phyloP scores from a whole-genome alignment of 2,888 invertebrate species.

The Galeruca laticollis region DNA sequence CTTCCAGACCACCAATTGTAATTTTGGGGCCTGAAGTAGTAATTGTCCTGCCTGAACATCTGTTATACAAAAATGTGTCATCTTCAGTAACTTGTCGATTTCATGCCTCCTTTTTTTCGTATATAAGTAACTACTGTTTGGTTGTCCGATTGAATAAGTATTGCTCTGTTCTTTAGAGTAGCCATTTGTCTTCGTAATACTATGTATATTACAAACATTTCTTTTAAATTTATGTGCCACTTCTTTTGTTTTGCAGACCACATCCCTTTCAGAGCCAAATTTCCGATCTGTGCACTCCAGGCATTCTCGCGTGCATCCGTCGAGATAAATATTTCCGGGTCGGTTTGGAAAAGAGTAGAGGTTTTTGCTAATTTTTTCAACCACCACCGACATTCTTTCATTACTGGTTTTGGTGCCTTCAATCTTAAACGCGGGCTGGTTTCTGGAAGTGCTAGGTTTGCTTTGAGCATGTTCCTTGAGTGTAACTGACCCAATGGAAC shows the following conservation, averaged over 20 bases:
- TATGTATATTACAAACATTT: slow-evolving; percentile 40
- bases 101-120: no score
- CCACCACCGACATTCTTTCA: slow-evolving; percentile 39
- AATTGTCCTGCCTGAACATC: slow-evolving; percentile 35
- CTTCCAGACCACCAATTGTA: slow-evolving; percentile 52
- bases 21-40: slow-evolving; percentile 44
- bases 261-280: slow-evolving; percentile 11
- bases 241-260: slow-evolving; percentile 35
- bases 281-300: slow-evolving; percentile 44
- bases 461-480: slow-evolving; percentile 23
- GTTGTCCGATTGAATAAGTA: slow-evolving; percentile 47
- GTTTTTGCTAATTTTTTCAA: slow-evolving; percentile 26
- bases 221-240: slow-evolving; percentile 48
- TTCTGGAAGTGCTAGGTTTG: slow-evolving; percentile 14
- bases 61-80: slow-evolving; percentile 30
- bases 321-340: slow-evolving; percentile 42
- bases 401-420: slow-evolving; percentile 6
- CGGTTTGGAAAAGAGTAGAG: slow-evolving; percentile 37
- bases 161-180: slow-evolving; percentile 19
- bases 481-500: slow-evolving; percentile 27
- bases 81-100: slow-evolving; percentile 22
- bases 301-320: slow-evolving; percentile 44
- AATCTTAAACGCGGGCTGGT: no score
- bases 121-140: slow-evolving; percentile 45
- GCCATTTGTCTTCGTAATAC: slow-evolving; percentile 13